phyloP scores from a whole-genome alignment of 2,113 vertebrate genomes.

The Salvelinus alpinus region DNA sequence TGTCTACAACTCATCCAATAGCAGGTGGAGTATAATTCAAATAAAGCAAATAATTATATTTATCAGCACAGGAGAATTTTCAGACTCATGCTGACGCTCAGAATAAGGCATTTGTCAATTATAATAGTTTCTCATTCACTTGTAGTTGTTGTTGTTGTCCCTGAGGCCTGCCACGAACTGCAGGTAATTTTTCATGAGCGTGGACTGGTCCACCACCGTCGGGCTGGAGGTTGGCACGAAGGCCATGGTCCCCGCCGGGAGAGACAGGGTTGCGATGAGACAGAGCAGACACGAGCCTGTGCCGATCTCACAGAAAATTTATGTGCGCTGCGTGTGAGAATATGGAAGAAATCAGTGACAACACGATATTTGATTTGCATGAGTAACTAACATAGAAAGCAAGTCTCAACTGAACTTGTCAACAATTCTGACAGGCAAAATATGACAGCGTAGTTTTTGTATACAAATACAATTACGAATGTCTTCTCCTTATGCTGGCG shows the following conservation, averaged over 20 bases:
- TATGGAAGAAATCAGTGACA: neutral
- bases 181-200: constrained; percentile 98
- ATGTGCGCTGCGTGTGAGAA: constrained; percentile 26
- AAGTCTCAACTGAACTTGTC: neutral
- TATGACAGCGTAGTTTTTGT: neutral
- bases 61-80: too few species aligned
- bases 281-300: constrained; percentile 56
- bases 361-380: neutral
- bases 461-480: neutral
- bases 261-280: constrained; percentile 38
- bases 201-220: constrained; percentile 97
- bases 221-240: constrained; percentile 91
- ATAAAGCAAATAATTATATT: too few species aligned
- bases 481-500: too few species aligned
- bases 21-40: too few species aligned
- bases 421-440: neutral
- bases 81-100: too few species aligned
- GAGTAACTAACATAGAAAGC: neutral
- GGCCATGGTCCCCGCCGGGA: constrained; percentile 79
- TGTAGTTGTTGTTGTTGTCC: constrained; percentile 83
- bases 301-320: constrained; percentile 48
- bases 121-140: constrained; percentile 48
- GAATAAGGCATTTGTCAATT: too few species aligned
- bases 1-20: too few species aligned
- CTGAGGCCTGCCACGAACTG: constrained; percentile 97